Percentiles rank a stretch among this genome's conserved stretches.
Evolutionary conservation across 1,140 invertebrate genomes (phyloP).

Genomic region (Monochamus saltuarius): DNA sequence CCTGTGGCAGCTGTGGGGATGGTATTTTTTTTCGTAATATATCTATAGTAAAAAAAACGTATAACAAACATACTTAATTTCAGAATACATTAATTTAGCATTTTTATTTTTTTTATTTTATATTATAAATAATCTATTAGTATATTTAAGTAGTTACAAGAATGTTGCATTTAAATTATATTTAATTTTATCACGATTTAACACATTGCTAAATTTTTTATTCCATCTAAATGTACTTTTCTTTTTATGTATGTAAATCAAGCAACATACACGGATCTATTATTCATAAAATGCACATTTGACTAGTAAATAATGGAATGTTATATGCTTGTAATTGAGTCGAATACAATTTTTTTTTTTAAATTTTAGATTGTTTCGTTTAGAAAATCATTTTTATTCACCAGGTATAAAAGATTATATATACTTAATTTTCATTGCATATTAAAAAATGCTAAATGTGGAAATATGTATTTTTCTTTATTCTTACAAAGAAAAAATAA

Average conservation of each 20-base stretch:
- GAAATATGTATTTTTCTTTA: too few species aligned
- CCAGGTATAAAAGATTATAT: not conserved
- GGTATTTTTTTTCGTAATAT: slow-evolving; percentile 51
- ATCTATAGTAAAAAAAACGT: slow-evolving; percentile 33
- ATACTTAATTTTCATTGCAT: too few species aligned
- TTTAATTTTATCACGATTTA: too few species aligned
- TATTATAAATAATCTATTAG: not conserved
- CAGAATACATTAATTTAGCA: slow-evolving; percentile 25
- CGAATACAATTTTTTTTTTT: too few species aligned
- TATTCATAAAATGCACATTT: not conserved
- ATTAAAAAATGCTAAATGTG: too few species aligned
- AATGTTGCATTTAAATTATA: not conserved
- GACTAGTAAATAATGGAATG: not conserved
- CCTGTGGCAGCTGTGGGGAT: slow-evolving; percentile 67
- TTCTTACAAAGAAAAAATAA: too few species aligned
- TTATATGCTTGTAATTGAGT: not conserved
- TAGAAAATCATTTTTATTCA: not conserved
- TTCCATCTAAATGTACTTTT: not conserved
- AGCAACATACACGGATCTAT: not conserved
- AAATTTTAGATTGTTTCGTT: too few species aligned
- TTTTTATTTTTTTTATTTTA: not conserved
- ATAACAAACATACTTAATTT: slow-evolving; percentile 1
- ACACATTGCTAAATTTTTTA: too few species aligned
- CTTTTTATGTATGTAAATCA: not conserved
- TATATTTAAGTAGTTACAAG: not conserved